Base-by-base conservation (phyloP, 1,140 invertebrate genomes). In the Metopolophium dirhodum region DNA sequence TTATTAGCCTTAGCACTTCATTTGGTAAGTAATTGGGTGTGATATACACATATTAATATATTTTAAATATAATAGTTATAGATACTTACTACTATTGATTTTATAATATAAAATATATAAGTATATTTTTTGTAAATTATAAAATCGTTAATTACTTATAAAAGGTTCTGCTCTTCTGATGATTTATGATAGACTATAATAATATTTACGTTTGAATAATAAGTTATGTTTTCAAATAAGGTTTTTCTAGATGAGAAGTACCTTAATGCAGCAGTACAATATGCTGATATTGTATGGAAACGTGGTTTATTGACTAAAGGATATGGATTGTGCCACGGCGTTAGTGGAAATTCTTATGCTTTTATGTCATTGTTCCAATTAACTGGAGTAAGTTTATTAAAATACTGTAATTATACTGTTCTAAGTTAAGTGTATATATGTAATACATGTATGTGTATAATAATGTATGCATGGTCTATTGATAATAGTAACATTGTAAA, bases 311-410 rank as follows among this genome's bases (percentile, higher is more conserved):
- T 98, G 30, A 97, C 96, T 94, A 99, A 99, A 96, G 98, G 98
- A 20, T 98, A 98, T 95, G 97, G 98, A 90, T 95, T 99, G 11
- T 99, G 99, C 95, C 98, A 99, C 95, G 99, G 99, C 6, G 97
- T 98, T 35, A 96, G 98, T 94, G 99, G 98, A 94, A 99, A 99
- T 96, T 98, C 97, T 35, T 99, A 99, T 95, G 96, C 97, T 23
- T 98, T 99, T 95, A 95, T 99, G 26, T 95, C 96, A 94, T 95
- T 99, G 1, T 99, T 97, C 95, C 97, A 98, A 95, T 95, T 96
- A 30, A 99, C 98, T 6, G 96, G 96, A 94, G 97, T 98, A 95
- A 94, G 95, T 91, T 77, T 3, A 85, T 93, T 77, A 37, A 82
- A 83, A 22, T 82, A 57, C 47, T 41, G 83, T 54, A 68, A 61